phyloP scores from a whole-genome alignment of 2,113 vertebrate species.

The Chloropsis hardwickii region DNA sequence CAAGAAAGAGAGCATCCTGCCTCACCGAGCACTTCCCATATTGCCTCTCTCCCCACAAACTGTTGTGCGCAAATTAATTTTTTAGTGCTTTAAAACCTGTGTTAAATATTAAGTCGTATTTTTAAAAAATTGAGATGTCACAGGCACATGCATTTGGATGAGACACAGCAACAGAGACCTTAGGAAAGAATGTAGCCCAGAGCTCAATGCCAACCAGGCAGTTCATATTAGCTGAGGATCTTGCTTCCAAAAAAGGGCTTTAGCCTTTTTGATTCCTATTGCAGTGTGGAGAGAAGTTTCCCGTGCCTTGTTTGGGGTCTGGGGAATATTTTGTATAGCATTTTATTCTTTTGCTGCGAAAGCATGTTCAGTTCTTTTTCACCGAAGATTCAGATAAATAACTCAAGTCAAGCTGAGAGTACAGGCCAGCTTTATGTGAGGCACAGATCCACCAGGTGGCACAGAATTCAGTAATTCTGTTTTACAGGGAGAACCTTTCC shows the following conservation, averaged over 20 bases:
- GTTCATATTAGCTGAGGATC: not conserved
- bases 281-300: not conserved
- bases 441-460: not conserved
- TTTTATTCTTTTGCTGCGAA: not conserved
- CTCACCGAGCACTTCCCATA: not conserved
- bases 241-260: not conserved
- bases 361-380: not conserved
- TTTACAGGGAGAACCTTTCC: not conserved
- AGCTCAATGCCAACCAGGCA: not conserved
- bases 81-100: not conserved
- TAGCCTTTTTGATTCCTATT: not conserved
- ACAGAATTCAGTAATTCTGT: not conserved
- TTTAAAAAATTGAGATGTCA: rapidly evolving
- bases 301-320: not conserved
- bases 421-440: not conserved
- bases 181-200: not conserved
- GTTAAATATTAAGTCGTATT: not conserved
- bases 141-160: not conserved
- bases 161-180: not conserved
- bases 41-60: not conserved
- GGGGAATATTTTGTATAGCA: not conserved
- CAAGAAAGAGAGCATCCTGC: not conserved
- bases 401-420: not conserved
- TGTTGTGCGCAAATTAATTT: not conserved
- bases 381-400: not conserved